Evolutionary conservation across 2,888 invertebrate species (phyloP).

Genomic region (Chalcosyrphus nemorum): DNA sequence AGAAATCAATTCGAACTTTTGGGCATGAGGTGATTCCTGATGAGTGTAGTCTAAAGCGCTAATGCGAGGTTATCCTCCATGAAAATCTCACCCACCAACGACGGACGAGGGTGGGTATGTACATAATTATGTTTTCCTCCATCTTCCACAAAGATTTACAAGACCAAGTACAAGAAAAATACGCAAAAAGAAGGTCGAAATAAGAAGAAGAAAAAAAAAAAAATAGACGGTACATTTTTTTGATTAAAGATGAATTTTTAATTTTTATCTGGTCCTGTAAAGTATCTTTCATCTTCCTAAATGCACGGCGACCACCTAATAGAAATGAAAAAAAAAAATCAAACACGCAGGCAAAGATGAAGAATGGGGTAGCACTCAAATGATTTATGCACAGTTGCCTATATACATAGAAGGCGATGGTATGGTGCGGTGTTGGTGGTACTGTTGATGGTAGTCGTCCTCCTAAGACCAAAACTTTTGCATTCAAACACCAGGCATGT

Average conservation of each 20-base stretch:
- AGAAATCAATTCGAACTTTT: constrained; percentile 57
- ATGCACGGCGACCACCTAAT: constrained; percentile 47
- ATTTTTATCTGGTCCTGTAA: constrained; percentile 69
- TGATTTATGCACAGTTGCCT: constrained; percentile 58
- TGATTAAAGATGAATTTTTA: constrained; percentile 72
- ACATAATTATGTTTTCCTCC: constrained; percentile 63
- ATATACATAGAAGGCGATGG: constrained; percentile 9
- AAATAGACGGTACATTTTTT: constrained; percentile 44
- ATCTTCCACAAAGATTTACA: constrained; percentile 62
- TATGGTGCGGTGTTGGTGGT: neutral
- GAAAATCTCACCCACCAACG: constrained; percentile 35
- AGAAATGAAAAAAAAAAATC: constrained; percentile 38
- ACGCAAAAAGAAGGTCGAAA: constrained; percentile 3
- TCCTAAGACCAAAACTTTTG: constrained; percentile 16
- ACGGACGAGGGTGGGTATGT: constrained; percentile 29
- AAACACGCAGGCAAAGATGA: constrained; percentile 27
- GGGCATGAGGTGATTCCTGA: constrained; percentile 65
- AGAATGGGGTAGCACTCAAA: constrained; percentile 38
- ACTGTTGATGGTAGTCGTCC: neutral
- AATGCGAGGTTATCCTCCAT: constrained; percentile 68
- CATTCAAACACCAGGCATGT: constrained; percentile 13
- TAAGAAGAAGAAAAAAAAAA: neutral
- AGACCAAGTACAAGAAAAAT: constrained; percentile 54
- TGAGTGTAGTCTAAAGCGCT: constrained; percentile 67
- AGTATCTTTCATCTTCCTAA: constrained; percentile 68